Evolutionary conservation across 2,113 vertebrate species (phyloP).

Genomic region (Pseudorhombus dupliciocellatus): DNA sequence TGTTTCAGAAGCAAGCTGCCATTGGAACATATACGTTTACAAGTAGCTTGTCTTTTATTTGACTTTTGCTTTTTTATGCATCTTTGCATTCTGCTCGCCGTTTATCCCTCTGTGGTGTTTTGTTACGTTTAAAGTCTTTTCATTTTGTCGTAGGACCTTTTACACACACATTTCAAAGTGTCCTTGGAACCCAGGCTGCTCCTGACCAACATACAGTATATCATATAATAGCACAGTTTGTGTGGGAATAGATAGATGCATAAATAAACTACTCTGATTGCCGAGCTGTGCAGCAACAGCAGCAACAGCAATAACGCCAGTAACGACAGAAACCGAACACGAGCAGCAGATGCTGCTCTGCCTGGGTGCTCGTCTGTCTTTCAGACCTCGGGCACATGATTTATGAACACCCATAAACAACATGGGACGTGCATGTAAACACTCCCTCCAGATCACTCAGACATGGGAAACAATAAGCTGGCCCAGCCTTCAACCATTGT

Average conservation of each 20-base stretch:
- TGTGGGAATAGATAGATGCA: too few species aligned
- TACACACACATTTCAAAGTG: too few species aligned
- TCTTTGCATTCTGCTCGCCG: too few species aligned
- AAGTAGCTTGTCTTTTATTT: too few species aligned
- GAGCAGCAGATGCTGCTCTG: not conserved
- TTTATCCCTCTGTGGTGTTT: too few species aligned
- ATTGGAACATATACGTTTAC: not conserved
- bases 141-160: not conserved
- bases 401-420: conserved; percentile 46
- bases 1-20: not conserved
- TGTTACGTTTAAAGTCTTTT: not conserved
- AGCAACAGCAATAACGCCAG: too few species aligned
- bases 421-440: conserved; percentile 25
- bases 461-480: conserved; percentile 47
- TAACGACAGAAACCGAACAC: too few species aligned
- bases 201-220: too few species aligned
- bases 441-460: conserved; percentile 37
- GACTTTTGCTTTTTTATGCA: too few species aligned
- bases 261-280: too few species aligned
- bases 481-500: conserved; percentile 22
- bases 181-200: too few species aligned
- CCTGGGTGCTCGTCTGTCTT: not conserved
- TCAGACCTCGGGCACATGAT: conserved; percentile 9
- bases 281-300: not conserved
- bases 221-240: too few species aligned